A percentile compares a stretch with the other conserved stretches of the same genome.
Evolutionary conservation across 2,113 vertebrate species (phyloP).

Genomic region (Pionites leucogaster): DNA sequence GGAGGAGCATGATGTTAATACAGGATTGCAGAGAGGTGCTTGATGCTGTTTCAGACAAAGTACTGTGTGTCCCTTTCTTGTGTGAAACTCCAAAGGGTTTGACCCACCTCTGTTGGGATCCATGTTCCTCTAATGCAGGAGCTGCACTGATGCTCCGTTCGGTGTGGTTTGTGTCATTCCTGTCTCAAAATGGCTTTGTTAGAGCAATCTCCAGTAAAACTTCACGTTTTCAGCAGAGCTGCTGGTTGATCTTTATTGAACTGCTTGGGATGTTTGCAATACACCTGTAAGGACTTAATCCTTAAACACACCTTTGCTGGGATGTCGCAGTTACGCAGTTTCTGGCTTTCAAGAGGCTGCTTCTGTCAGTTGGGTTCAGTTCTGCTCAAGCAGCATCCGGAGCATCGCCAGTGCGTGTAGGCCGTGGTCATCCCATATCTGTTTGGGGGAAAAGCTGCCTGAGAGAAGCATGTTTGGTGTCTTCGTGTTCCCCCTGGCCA

Average conservation of each 20-base stretch:
- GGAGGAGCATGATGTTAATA: rapidly evolving
- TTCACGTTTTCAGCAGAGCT: background rate
- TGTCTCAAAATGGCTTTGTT: background rate
- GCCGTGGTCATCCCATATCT: background rate
- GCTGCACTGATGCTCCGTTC: background rate
- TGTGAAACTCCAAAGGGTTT: background rate
- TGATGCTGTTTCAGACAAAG: background rate
- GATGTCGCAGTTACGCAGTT: rapidly evolving
- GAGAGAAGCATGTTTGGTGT: background rate
- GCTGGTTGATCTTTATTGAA: background rate
- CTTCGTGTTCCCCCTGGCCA: background rate
- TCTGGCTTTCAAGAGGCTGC: background rate
- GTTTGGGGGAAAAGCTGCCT: background rate
- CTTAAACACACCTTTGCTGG: background rate
- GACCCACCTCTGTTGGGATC: background rate
- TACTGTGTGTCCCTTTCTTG: background rate
- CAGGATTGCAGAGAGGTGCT: background rate
- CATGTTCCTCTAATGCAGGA: rapidly evolving
- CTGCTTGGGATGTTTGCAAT: background rate
- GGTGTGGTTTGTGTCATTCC: background rate
- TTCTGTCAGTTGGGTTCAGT: background rate
- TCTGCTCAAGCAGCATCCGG: rapidly evolving
- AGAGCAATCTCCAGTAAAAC: background rate
- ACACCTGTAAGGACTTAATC: background rate
- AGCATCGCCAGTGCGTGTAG: rapidly evolving